Conservation (phyloP, 1,140 invertebrate genomes). For the Pissodes strobi region DNA sequence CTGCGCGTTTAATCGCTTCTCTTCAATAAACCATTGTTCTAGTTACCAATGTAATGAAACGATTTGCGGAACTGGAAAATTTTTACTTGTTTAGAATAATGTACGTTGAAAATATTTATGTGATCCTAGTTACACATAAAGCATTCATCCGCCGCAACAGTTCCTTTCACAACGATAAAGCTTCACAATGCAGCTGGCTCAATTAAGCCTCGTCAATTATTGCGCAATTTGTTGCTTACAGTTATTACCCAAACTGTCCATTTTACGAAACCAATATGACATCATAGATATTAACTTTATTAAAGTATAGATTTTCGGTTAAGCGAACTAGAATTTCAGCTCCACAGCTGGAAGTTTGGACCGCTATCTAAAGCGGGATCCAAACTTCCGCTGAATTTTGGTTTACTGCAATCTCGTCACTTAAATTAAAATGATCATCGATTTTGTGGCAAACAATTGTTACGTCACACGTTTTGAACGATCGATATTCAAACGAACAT, state of each 20-base stretch:
- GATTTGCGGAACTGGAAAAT: too few relatives aligned
- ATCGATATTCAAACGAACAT: too few relatives aligned
- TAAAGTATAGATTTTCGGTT: constrained; percentile 38
- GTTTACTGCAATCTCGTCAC: constrained; percentile 26
- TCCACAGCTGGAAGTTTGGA: constrained; percentile 22
- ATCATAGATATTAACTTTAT: constrained; percentile 29
- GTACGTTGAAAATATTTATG: too few relatives aligned
- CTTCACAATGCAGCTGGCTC: neutral
- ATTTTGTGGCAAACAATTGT: too few relatives aligned
- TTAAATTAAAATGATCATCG: constrained; percentile 2
- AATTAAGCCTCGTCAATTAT: constrained; percentile 26
- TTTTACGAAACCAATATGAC: constrained; percentile 24
- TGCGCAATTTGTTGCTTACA: constrained; percentile 12
- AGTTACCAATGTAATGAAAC: too few relatives aligned
- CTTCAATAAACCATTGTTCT: too few relatives aligned
- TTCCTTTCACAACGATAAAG: too few relatives aligned
- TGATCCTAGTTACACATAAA: too few relatives aligned
- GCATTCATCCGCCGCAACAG: too few relatives aligned
- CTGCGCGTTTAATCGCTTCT: too few relatives aligned
- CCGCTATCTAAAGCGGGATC: constrained; percentile 29
- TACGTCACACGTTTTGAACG: too few relatives aligned
- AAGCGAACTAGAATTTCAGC: constrained; percentile 25
- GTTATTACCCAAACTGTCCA: constrained; percentile 30
- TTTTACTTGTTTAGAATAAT: too few relatives aligned
- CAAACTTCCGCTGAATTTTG: constrained; percentile 11